These are phyloP conservation scores for Harpalus rufipes DNA, from an alignment of 2,888 invertebrate species.

Conservation along the genomic window DNA sequence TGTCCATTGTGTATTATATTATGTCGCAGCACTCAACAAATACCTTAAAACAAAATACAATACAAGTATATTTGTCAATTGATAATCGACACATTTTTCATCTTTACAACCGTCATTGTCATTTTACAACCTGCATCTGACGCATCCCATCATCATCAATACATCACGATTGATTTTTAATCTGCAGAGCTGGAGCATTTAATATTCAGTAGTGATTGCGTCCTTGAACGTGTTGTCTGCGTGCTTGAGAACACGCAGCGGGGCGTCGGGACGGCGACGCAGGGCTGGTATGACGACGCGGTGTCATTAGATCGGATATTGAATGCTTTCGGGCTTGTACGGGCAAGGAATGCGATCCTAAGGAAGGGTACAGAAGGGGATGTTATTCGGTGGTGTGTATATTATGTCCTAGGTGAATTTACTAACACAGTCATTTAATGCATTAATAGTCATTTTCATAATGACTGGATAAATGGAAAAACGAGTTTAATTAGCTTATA, in stretches of 20 bases:
- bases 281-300: background rate
- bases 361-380: background rate
- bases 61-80: no score
- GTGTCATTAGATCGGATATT: conserved; percentile 31
- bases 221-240: conserved; percentile 14
- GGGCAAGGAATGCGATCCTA: background rate
- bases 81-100: no score
- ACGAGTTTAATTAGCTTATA: no score
- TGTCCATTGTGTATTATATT: no score
- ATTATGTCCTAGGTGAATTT: no score
- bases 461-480: no score
- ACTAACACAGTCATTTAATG: no score
- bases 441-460: no score
- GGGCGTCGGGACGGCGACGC: background rate
- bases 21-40: no score
- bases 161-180: conserved; percentile 31
- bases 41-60: no score
- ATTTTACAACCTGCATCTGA: no score
- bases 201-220: conserved; percentile 27
- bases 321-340: conserved; percentile 6
- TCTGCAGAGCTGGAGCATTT: background rate
- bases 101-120: no score
- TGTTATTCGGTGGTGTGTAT: background rate
- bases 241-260: background rate
- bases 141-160: background rate